phyloP scores from a whole-genome alignment of 2,113 vertebrate genomes.

The Ranitomeya imitator region DNA sequence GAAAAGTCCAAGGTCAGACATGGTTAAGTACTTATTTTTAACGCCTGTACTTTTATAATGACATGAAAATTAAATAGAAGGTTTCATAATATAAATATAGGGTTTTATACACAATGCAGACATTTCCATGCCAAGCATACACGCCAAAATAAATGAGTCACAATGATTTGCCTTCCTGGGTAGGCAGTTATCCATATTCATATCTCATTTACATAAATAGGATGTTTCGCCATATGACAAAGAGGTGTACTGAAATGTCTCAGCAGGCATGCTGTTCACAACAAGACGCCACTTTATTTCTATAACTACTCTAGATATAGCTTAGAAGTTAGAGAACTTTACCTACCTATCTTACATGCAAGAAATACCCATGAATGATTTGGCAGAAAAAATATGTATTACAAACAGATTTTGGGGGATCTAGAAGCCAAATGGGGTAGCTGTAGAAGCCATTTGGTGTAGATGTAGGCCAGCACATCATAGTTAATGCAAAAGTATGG shows the following conservation, averaged over 20 bases:
- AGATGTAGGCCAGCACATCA: too few species aligned
- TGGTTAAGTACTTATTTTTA: background rate
- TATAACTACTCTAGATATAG: background rate
- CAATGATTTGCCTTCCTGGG: conserved; percentile 16
- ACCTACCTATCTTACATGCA: background rate
- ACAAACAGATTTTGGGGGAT: too few species aligned
- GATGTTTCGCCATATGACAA: conserved; percentile 42
- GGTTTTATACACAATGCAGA: background rate
- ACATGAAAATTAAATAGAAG: background rate
- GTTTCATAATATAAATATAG: background rate
- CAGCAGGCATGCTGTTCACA: conserved; percentile 8
- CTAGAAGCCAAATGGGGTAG: too few species aligned
- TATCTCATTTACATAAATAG: conserved; percentile 39
- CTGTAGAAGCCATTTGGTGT: too few species aligned
- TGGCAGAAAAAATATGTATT: too few species aligned
- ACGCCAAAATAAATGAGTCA: conserved; percentile 43
- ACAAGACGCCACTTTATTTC: background rate
- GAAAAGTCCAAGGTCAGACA: background rate
- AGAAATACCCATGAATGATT: background rate
- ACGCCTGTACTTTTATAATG: background rate
- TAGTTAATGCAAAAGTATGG: too few species aligned
- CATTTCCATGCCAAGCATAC: background rate
- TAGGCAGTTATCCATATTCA: conserved; percentile 50
- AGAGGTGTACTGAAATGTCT: conserved; percentile 44
- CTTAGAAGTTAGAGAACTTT: background rate